Percentiles rank a stretch among this genome's conserved stretches.
Conservation (phyloP, 2,113 vertebrate species). For the Copsychus sechellarum region DNA sequence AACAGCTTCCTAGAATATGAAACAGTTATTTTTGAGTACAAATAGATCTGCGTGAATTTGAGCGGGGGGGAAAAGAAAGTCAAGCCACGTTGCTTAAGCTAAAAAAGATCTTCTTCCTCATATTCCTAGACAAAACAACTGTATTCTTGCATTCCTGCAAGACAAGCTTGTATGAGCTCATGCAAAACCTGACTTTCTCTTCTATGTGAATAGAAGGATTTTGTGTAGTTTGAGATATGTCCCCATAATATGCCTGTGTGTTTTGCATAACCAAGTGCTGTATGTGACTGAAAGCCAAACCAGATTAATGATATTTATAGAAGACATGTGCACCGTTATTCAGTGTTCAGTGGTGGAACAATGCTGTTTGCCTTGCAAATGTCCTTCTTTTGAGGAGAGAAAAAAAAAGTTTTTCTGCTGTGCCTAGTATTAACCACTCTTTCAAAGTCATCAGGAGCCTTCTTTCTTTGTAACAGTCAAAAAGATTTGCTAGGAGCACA, state of each 20-base stretch:
- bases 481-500: neutral
- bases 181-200: neutral
- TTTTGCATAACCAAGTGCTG: neutral
- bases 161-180: accelerated
- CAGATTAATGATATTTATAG: neutral
- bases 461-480: neutral
- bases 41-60: neutral
- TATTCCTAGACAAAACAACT: neutral
- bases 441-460: neutral
- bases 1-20: neutral
- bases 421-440: neutral
- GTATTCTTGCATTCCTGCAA: neutral
- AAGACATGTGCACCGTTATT: neutral
- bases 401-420: neutral
- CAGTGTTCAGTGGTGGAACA: neutral
- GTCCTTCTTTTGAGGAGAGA: neutral
- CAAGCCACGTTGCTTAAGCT: neutral
- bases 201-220: neutral
- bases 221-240: neutral
- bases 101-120: neutral
- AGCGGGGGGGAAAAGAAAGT: neutral
- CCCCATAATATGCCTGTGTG: neutral
- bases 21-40: neutral
- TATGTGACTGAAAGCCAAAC: neutral
- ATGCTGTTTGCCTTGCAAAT: neutral